Evolutionary conservation across 2,888 invertebrate genomes (phyloP), one percentile per base, ranked within the genome.

Genomic region (Tricholauxania praeusta): DNA sequence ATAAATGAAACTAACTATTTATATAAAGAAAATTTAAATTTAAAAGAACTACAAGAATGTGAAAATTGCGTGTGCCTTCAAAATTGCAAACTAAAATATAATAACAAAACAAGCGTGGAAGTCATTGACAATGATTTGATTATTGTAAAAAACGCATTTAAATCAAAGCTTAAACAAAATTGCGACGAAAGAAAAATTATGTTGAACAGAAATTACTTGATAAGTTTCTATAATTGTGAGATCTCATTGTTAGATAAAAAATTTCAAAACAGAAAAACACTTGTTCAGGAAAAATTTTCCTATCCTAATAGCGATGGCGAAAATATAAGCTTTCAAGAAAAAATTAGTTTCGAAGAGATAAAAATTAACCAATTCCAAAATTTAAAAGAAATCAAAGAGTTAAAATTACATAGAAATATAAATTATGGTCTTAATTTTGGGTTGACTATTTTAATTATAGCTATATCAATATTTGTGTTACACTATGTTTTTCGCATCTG

Each of bases 121-220:
- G 22, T 22, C n/a, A 64, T 63, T 17, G 63, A 68, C 14, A 53
- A 73, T 22, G 72, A 73, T 59, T 47, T 62, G 10, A 69, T 72
- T 32, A 14, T 72, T 12, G 47, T 64, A 39, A 69, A 69, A 57
- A 72, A 72, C 67, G 47, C 53, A 39, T 48, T 63, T 12, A 57
- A 64, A 32, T 19, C 51, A 12, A 49, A 4, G 22, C 28, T 72
- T n/a, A n/a, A n/a, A n/a, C n/a, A n/a, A n/a, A n/a, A n/a, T n/a
- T n/a, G n/a, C n/a, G n/a, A n/a, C n/a, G n/a, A n/a, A n/a, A n/a
- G n/a, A n/a, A n/a, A n/a, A 32, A 70, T 63, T 32, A 47, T 63
- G 17, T 5, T 52, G 39, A 71, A 53, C 15, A 52, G 53, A 19
- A 71, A 71, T 62, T 59, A 71, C 47, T 19, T 71, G 3, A 71